Evolutionary conservation across 2,888 invertebrate genomes (phyloP), one percentile per base, ranked within the genome.

Genomic region (Hymenopus coronatus): DNA sequence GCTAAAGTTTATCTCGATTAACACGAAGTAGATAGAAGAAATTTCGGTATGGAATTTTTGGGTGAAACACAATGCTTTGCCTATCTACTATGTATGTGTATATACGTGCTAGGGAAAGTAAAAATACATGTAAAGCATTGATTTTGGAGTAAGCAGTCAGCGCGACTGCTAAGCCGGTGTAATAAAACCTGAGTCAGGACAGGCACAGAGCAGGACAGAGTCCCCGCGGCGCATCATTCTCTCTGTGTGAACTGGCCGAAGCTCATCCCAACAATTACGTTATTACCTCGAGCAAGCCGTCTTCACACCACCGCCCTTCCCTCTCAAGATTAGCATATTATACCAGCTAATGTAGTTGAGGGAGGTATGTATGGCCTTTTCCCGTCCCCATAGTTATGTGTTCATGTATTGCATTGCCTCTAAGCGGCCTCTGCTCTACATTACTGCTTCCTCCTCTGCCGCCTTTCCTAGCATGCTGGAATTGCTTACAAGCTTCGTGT

Each of bases 241-340:
- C 54, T 70, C 54, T 70, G 54, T 70, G 54, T 70, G 54, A 70
- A 70, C 54, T 70, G 54, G 54, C 54, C 54, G 54, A 70, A 86
- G 81, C 86, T 81, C 86, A 81, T 28, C 84, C 33, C 84, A 81
- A 84, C 81, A 84, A 88, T 88, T 88, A 84, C 88, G 84, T 88
- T 88, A 88, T 88, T 88, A 88, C 88, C 84, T 83, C 70, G 40
- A 40, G 88, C 88, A 83, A 70, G 70, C 27, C 88, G 84, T 88
- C 88, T 84, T 81, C 70, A 28, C 81, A n/a, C 81, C 85, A 27
- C 82, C 28, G 83, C 88, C 30, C 27, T 20, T 88, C 54, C 27
- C 89, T 87, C 86, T 82, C 87, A 89, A 89, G 89, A 89, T 89
- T 87, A 89, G 87, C 89, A 89, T 89, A 89, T 89, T 89, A 89